Evolutionary conservation across 2,113 vertebrate genomes (phyloP).

Genomic region (Nothocercus julius): DNA sequence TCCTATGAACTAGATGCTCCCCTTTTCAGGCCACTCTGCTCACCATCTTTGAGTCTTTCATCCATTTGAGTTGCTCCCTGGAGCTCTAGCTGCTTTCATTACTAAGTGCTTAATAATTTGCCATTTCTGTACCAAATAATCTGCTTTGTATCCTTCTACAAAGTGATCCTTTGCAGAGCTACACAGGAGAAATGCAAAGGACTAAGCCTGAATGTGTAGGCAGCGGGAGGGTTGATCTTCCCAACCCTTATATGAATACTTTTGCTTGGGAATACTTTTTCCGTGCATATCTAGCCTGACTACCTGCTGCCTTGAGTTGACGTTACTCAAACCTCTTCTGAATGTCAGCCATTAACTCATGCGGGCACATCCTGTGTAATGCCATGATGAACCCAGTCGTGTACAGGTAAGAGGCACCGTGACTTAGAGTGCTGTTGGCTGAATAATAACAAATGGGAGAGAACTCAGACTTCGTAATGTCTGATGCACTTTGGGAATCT

Average conservation of each 20-base stretch:
- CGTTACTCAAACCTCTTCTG: not conserved
- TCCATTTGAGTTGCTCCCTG: not conserved
- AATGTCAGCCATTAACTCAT: not conserved
- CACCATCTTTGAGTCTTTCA: not conserved
- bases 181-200: not conserved
- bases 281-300: accelerated
- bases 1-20: not conserved
- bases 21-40: not conserved
- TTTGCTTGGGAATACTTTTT: not conserved
- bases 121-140: not conserved
- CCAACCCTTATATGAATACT: not conserved
- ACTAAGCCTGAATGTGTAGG: not conserved
- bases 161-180: not conserved
- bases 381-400: not conserved
- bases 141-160: not conserved
- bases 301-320: not conserved
- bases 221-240: not conserved
- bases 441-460: not conserved
- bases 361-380: not conserved
- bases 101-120: not conserved
- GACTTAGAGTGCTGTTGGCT: not conserved
- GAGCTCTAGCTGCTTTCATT: not conserved
- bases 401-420: not conserved
- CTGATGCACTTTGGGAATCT: not conserved
- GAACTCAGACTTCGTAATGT: not conserved